These are phyloP conservation scores for Papilio polyxenes DNA, from an alignment of 1,140 invertebrate genomes.

Conservation along the genomic window DNA sequence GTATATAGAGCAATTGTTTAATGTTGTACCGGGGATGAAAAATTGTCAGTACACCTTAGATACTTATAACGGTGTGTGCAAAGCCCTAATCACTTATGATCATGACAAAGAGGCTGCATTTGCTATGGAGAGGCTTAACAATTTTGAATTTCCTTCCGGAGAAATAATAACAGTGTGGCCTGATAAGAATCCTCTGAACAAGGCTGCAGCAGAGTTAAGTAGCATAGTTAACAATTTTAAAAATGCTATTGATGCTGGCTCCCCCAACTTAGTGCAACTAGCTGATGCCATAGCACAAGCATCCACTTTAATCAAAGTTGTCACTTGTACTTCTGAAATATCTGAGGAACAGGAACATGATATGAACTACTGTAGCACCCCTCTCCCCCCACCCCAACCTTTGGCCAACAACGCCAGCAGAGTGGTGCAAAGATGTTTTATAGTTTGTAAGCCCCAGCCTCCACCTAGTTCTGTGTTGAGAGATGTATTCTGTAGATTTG, in stretches of 20 bases:
- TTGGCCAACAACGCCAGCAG: constrained; percentile 81
- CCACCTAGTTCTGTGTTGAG: constrained; percentile 90
- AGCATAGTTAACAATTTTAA: constrained; percentile 70
- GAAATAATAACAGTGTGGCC: constrained; percentile 67
- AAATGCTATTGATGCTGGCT: constrained; percentile 59
- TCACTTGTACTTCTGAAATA: constrained; percentile 49
- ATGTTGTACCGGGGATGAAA: constrained; percentile 70
- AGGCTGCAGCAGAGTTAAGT: constrained; percentile 64
- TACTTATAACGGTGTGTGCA: constrained; percentile 58
- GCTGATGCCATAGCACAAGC: constrained; percentile 73
- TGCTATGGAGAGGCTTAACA: constrained; percentile 67
- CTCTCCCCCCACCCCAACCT: constrained; percentile 87
- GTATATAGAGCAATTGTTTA: constrained; percentile 64
- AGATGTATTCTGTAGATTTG: constrained; percentile 95
- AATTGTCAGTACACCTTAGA: constrained; percentile 62
- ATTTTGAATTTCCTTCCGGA: constrained; percentile 75
- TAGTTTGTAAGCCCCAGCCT: constrained; percentile 90
- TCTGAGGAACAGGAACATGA: constrained; percentile 42
- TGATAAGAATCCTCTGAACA: constrained; percentile 61
- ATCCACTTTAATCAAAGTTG: constrained; percentile 69
- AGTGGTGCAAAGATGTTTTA: constrained; percentile 81
- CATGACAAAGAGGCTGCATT: constrained; percentile 60
- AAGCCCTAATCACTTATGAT: constrained; percentile 62
- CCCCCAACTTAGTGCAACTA: constrained; percentile 62
- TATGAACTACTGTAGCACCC: constrained; percentile 80